Percentiles rank a stretch among this genome's conserved stretches.
Conservation (phyloP, 1,140 invertebrate genomes). For the Pissodes strobi region DNA sequence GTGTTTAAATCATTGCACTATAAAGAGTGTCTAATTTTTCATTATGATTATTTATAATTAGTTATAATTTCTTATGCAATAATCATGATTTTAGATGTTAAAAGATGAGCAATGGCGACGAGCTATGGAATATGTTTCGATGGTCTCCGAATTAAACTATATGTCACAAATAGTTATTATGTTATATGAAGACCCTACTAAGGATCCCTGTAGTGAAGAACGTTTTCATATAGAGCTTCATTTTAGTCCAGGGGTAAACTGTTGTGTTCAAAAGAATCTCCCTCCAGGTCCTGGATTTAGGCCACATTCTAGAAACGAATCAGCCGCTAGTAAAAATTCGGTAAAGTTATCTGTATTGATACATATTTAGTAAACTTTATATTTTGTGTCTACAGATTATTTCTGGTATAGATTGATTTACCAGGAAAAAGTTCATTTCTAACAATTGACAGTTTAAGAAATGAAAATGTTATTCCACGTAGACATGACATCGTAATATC, state of each 20-base stretch:
- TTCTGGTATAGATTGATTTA: neutral
- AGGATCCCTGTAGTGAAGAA: constrained; percentile 87
- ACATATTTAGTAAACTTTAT: no score
- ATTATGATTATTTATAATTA: no score
- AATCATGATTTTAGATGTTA: constrained; percentile 61
- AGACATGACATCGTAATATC: no score
- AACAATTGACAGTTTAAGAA: no score
- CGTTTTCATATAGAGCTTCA: constrained; percentile 96
- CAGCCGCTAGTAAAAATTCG: constrained; percentile 58
- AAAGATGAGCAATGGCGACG: constrained; percentile 97
- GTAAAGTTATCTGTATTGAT: no score
- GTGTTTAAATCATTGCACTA: no score
- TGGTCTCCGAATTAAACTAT: constrained; percentile 98
- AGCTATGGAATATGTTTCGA: constrained; percentile 97
- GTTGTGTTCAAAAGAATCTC: constrained; percentile 91
- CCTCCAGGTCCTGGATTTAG: constrained; percentile 92
- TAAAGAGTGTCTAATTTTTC: no score
- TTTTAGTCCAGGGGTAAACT: constrained; percentile 96
- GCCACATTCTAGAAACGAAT: constrained; percentile 86
- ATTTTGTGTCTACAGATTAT: no score
- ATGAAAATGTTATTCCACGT: no score
- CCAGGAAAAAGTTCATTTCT: neutral
- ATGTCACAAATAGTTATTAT: constrained; percentile 99
- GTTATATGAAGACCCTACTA: constrained; percentile 98
- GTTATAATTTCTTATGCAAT: no score